phyloP scores from a whole-genome alignment of 2,888 invertebrate genomes.

The Schizotus pectinicornis region DNA sequence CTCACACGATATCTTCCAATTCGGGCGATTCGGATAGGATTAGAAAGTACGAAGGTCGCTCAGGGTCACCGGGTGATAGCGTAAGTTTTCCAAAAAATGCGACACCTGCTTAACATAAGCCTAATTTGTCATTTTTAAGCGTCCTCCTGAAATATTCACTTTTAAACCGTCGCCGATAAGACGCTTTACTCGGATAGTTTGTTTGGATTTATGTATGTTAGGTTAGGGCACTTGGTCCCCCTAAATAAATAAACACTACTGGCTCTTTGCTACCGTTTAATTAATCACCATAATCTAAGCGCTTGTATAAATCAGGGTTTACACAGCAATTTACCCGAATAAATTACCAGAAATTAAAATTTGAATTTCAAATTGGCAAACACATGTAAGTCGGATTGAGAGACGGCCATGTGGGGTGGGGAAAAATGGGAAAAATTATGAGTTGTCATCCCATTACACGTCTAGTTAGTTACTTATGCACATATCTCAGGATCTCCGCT shows the following conservation, averaged over 20 bases:
- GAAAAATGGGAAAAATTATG: slow-evolving; percentile 21
- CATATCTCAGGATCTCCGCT: slow-evolving; percentile 30
- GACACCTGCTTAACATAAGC: no score
- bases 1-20: no score
- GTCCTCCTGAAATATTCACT: no score
- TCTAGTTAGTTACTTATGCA: slow-evolving; percentile 31
- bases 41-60: no score
- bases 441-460: slow-evolving; percentile 29
- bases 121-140: no score
- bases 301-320: slow-evolving; percentile 7
- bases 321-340: slow-evolving; percentile 6
- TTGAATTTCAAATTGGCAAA: slow-evolving; percentile 29
- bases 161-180: no score
- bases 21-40: no score
- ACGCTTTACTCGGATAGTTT: background rate
- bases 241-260: background rate
- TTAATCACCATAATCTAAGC: slow-evolving; percentile 14
- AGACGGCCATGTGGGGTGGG: slow-evolving; percentile 2
- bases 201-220: background rate
- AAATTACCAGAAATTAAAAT: slow-evolving; percentile 9
- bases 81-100: no score
- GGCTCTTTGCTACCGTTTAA: background rate
- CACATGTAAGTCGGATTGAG: slow-evolving; percentile 18
- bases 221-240: background rate
- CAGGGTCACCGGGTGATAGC: no score